Percentiles rank a stretch among this genome's conserved stretches.
Conservation (phyloP, 1,140 invertebrate species). For the Arion vulgaris region DNA sequence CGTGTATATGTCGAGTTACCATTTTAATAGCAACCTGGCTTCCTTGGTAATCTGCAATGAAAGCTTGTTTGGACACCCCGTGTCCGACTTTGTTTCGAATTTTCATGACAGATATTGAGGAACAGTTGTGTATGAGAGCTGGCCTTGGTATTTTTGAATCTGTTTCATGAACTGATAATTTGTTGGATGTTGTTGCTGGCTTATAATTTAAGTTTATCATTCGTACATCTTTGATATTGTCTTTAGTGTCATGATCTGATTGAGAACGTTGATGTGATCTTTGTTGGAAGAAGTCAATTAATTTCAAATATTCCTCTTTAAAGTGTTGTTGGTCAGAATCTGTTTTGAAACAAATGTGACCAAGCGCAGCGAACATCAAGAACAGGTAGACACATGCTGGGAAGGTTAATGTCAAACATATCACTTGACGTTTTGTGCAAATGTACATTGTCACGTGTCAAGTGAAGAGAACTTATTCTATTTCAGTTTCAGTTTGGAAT, state of each 20-base stretch:
- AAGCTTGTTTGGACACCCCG: slow-evolving; percentile 68
- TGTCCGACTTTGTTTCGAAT: slow-evolving; percentile 64
- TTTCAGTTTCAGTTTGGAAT: too few species aligned
- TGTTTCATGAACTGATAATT: too few species aligned
- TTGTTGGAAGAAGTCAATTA: background rate
- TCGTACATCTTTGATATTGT: too few species aligned
- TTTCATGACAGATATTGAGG: slow-evolving; percentile 61
- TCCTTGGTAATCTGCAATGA: slow-evolving; percentile 55
- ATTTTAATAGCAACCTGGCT: slow-evolving; percentile 66
- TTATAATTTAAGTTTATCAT: too few species aligned
- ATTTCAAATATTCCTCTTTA: background rate
- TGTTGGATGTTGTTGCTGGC: too few species aligned
- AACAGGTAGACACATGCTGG: background rate
- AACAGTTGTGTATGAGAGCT: slow-evolving; percentile 59
- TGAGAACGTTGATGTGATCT: background rate
- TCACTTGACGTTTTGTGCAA: slow-evolving; percentile 3
- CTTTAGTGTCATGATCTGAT: too few species aligned
- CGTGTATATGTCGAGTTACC: slow-evolving; percentile 67
- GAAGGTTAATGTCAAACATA: background rate
- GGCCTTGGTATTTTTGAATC: background rate
- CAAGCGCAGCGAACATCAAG: background rate
- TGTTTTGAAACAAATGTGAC: slow-evolving; percentile 3
- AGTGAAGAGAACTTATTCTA: too few species aligned
- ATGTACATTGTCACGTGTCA: background rate
- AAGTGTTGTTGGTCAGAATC: background rate